A percentile compares a stretch with the other conserved stretches of the same genome.
phyloP scores from a whole-genome alignment of 2,113 vertebrate genomes.

The Actinemys pallida region DNA sequence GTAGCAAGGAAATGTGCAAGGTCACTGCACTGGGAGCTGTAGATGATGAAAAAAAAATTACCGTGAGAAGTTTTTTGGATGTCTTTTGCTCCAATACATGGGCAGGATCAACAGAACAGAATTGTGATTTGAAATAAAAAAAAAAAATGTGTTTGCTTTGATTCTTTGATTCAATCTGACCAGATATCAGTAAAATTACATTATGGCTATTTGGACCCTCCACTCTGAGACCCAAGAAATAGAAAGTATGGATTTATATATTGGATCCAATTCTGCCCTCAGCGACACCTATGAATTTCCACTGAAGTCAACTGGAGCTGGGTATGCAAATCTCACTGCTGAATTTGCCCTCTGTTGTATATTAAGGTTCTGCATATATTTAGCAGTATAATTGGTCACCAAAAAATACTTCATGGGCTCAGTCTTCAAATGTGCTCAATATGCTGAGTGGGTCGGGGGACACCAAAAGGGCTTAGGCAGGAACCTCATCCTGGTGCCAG shows the following conservation, averaged over 20 bases:
- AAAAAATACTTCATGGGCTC: background rate
- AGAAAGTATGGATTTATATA: background rate
- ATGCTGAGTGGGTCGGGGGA: rapidly evolving
- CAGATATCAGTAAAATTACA: background rate
- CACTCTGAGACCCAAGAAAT: background rate
- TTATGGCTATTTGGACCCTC: background rate
- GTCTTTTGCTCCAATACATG: background rate
- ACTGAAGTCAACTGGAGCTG: background rate
- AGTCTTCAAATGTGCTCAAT: background rate
- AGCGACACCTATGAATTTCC: background rate
- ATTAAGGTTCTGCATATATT: background rate
- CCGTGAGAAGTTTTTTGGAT: background rate
- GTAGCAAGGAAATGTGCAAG: background rate
- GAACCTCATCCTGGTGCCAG: background rate
- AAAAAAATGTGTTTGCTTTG: background rate
- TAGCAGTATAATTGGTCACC: background rate
- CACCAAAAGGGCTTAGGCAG: background rate
- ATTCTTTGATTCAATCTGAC: background rate
- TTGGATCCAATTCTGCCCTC: background rate
- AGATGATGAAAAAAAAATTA: background rate
- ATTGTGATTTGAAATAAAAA: background rate
- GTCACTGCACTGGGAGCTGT: background rate
- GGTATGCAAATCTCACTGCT: background rate
- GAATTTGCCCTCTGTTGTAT: background rate
- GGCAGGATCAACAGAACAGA: background rate